Base-by-base conservation (phyloP, 1,140 invertebrate species). In the Hylyphantes graminicola region DNA sequence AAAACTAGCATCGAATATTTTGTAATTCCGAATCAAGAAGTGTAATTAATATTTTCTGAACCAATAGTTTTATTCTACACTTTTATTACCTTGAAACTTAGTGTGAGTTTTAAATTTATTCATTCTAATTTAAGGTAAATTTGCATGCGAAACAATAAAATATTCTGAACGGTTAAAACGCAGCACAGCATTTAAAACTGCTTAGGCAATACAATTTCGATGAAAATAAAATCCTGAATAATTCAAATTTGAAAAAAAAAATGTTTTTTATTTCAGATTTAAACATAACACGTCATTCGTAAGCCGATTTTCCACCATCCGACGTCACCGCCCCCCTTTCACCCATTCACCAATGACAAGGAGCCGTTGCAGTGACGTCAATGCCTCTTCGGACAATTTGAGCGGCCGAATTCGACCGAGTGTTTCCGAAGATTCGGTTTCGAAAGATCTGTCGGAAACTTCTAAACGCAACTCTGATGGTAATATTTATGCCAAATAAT, bases 241-340 rank as follows among this genome's bases (percentile, higher is more conserved):
- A 21, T 65, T 11, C 8, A 19, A n/a, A 15, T 61, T 15, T n/a
- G n/a, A n/a, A 61, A 61, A 6, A 61, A 61, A 6, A 61, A 15
- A 61, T 61, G 15, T 76, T 63, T 65, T 59, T 61, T 11, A 21
- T 79, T 79, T 11, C 57, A 95, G 94, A 89, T 96, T 96, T 92
- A 96, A 96, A 91, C 94, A 96, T 92, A 96, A 96, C 90, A 94
- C 95, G 87, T 96, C 95, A 59, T 96, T 96, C 90, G 95, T 96
- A 88, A 94, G 94, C 88, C 93, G 95, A 83, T 91, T 96, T 89
- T 95, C 95, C 82, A 96, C 95, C 48, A 95, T 96, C 88, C 92
- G 95, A 77, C 92, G 95, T n/a, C 93, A 95, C 91, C 87, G 87
- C 21, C 94, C 95, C 89, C 93, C 93, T 85, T 73, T 92, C 50